phyloP scores from a whole-genome alignment of 2,888 invertebrate species.

The Mactromeris polynyma region DNA sequence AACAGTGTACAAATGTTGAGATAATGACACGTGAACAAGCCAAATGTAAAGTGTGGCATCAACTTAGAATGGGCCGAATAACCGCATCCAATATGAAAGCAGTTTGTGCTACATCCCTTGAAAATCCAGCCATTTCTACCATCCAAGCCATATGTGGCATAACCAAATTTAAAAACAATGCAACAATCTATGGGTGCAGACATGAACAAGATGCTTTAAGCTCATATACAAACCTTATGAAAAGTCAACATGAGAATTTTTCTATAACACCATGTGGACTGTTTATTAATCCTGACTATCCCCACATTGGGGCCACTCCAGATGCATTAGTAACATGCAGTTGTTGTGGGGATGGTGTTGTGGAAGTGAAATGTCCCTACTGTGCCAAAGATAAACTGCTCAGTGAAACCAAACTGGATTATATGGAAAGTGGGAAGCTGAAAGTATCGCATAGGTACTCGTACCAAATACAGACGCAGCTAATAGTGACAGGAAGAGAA shows the following conservation, averaged over 20 bases:
- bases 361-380: constrained; percentile 45
- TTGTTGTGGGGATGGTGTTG: constrained; percentile 34
- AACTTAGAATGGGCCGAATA: no score
- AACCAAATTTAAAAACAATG: no score
- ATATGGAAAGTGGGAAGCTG: background rate
- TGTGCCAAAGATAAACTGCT: constrained; percentile 9
- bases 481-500: background rate
- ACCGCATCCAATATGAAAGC: no score
- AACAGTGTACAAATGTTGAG: constrained; percentile 19
- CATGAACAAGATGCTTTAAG: no score
- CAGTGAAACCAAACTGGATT: background rate
- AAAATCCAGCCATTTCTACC: background rate
- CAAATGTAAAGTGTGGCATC: no score
- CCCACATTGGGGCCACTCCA: constrained; percentile 32
- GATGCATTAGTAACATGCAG: constrained; percentile 38
- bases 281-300: background rate
- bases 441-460: constrained; percentile 10
- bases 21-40: no score
- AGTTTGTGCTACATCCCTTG: background rate
- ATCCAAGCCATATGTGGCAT: no score
- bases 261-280: no score
- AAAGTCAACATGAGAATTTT: no score
- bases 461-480: constrained; percentile 27
- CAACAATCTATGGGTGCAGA: no score
- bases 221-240: no score